Evolutionary conservation across 2,113 vertebrate genomes (phyloP), one percentile per base, ranked within the genome.

Genomic region (Gracilinanus agilis): DNA sequence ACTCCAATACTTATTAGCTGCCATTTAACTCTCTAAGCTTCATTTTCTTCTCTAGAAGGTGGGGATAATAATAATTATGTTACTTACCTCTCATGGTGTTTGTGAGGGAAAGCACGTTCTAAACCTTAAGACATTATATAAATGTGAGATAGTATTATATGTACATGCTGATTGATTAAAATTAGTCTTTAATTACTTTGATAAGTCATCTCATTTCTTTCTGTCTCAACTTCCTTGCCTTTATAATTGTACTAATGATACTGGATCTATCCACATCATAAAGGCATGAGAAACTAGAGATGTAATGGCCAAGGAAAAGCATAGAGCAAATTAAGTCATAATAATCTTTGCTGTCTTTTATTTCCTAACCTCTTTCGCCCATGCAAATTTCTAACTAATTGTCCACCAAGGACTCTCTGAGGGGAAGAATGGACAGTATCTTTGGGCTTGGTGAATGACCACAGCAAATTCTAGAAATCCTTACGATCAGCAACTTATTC

Each of bases 401-500:
- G 44, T 83, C 58, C 44, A 12, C 1, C 0, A 8, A 3, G 49
- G 83, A 34, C 56, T 88, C 55, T 91, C 55, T 91, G 75, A 27
- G 16, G n/a, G 54, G 34, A 56, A 44, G 53, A 3, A 40, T 0
- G 3, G 44, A 13, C 83, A 29, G 23, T 54, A 67, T 55, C 88
- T 54, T 25, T 24, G 44, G 56, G 34, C 49, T 88, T 95, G 90
- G 53, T 25, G n/a, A 89, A 0, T 3, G n/a, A 55, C 44, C 55
- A 34, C 0, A 53, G 91, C 19, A 27, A 92, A 89, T 89, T 40
- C 83, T 34, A 88, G 34, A 90, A 90, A 10, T 89, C 90, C 93
- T 24, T 89, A 93, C 67, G 89, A 44, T 91, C 3, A 54, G 92
- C 91, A 93, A 94, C 6, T 29, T 10, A 40, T 21, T 90, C n/a